These are phyloP conservation scores for Poicephalus gulielmi DNA, from an alignment of 2,113 vertebrate genomes.

Conservation along the genomic window DNA sequence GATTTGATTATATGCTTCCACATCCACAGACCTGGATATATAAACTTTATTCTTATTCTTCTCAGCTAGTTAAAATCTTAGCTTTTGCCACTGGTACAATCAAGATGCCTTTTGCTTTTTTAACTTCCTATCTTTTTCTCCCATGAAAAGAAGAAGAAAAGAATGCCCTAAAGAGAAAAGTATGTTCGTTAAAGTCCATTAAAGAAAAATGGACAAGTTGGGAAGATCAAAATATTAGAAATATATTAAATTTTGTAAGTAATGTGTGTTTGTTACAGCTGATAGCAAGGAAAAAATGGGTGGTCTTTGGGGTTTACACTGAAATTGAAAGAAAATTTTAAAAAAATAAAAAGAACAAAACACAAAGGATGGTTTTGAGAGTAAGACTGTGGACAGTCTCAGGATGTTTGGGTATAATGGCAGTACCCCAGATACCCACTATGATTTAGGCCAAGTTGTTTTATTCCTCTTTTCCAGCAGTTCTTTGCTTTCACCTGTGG, in stretches of 20 bases:
- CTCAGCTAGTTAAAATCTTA: background rate
- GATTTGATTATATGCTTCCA: background rate
- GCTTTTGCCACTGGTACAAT: background rate
- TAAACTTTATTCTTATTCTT: background rate
- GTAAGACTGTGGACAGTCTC: background rate
- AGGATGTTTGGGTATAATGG: background rate
- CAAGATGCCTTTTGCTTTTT: background rate
- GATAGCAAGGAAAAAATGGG: background rate
- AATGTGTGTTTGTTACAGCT: background rate
- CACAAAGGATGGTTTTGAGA: background rate
- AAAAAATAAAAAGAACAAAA: background rate
- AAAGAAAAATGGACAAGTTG: background rate
- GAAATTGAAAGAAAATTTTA: background rate
- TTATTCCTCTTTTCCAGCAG: background rate
- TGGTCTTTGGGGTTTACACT: background rate
- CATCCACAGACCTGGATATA: background rate
- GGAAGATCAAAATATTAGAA: background rate
- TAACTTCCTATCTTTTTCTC: background rate
- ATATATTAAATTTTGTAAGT: background rate
- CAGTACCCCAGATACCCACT: background rate
- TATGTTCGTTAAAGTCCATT: background rate
- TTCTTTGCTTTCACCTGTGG: background rate
- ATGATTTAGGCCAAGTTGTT: background rate
- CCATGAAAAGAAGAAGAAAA: background rate
- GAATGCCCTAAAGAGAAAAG: background rate